A percentile compares a stretch with the other conserved stretches of the same genome.
These are phyloP conservation scores for Oceanodroma leucorhoa DNA, from an alignment of 2,797 vertebrate genomes.

Conservation along the genomic window DNA sequence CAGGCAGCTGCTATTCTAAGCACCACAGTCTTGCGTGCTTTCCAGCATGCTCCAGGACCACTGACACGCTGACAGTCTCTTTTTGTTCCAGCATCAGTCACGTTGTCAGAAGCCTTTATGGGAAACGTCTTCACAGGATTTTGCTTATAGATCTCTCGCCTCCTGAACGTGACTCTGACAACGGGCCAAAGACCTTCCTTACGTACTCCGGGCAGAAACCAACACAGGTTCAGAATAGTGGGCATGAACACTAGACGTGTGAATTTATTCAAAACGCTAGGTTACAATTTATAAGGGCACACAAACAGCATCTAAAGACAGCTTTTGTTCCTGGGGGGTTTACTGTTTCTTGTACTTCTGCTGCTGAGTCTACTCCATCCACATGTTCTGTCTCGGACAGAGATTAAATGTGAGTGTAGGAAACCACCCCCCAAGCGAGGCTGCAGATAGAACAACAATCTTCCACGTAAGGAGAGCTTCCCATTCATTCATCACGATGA, in stretches of 20 bases:
- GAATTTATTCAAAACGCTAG: background rate
- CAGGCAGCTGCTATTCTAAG: background rate
- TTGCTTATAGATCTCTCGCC: background rate
- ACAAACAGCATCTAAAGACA: background rate
- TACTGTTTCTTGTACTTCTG: background rate
- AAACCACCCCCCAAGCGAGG: background rate
- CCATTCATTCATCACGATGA: background rate
- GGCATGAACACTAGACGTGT: fast-evolving
- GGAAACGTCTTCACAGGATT: background rate
- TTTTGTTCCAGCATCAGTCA: background rate
- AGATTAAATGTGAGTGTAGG: background rate
- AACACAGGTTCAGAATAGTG: background rate
- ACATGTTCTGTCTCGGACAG: fast-evolving
- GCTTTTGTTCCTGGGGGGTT: background rate
- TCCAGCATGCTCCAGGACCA: fast-evolving
- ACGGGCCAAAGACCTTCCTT: background rate
- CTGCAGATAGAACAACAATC: background rate
- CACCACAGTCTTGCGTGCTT: fast-evolving
- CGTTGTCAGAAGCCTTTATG: background rate
- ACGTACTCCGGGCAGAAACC: background rate
- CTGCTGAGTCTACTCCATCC: background rate
- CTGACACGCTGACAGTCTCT: too few relatives aligned
- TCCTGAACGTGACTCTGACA: background rate
- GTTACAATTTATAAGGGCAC: background rate
- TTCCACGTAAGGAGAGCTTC: background rate